phyloP scores from a whole-genome alignment of 2,113 vertebrate genomes.

The Galemys pyrenaicus region DNA sequence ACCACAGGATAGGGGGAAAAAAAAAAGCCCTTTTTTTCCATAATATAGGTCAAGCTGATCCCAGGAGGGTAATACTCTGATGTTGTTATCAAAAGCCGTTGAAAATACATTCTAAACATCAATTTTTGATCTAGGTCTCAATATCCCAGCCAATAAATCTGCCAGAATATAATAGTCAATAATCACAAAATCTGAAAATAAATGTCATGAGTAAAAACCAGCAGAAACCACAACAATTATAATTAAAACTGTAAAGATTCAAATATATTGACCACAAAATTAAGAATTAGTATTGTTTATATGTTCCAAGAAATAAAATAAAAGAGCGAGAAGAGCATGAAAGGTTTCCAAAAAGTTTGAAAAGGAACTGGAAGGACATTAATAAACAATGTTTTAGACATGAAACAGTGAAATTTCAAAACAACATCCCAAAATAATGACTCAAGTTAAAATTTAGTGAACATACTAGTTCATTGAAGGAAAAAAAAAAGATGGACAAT shows the following conservation, averaged over 20 bases:
- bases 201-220: not conserved
- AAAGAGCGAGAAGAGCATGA: not conserved
- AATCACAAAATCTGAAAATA: not conserved
- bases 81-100: not conserved
- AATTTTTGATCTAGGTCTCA: not conserved
- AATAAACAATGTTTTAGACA: too few relatives aligned
- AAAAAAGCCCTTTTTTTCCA: not conserved
- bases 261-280: not conserved
- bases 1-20: not conserved
- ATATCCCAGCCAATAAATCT: not conserved
- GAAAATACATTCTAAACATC: not conserved
- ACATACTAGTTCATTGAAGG: not conserved
- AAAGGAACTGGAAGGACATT: not conserved
- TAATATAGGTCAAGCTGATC: not conserved
- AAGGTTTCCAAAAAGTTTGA: not conserved
- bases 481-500: not conserved
- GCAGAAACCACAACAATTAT: not conserved
- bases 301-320: conserved; percentile 5
- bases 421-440: not conserved
- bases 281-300: not conserved
- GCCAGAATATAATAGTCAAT: not conserved
- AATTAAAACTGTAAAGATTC: not conserved
- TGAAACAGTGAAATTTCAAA: too few relatives aligned
- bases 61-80: not conserved
- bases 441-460: not conserved